Base-by-base conservation (phyloP, 37 sponge, comb jelly and placozoan genomes). In the Bolinopsis microptera region DNA sequence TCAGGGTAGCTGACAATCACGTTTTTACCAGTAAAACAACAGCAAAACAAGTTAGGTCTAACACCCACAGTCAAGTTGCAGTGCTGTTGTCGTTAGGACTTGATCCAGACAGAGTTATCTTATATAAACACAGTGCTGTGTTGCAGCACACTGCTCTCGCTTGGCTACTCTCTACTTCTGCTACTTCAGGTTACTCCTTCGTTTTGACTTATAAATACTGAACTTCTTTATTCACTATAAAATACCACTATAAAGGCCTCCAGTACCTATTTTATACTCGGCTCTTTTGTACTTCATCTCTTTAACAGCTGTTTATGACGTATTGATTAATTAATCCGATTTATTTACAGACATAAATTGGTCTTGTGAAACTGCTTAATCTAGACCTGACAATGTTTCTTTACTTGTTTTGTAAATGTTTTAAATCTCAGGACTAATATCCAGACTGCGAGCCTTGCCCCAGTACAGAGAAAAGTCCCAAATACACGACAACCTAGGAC, bases 91-190 rank as follows among this genome's bases (percentile, higher is more conserved):
- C 80, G 9, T 36, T 77, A 32, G 80, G 80, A 35, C 21, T 77
- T 21, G 37, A 77, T 34, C 33, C 21, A 9, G 32, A 35, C 33
- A 32, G 21, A 32, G 32, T 27, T 21, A 77, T 77, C 35, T 36
- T 77, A 18, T 77, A 77, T 32, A 77, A 77, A 34, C 80, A 77
- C 80, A 77, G 80, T 77, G 37, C 80, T 16, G 80, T 77, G 13
- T 32, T 32, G 21, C 80, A 77, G 36, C 80, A 77, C 80, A 77
- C 80, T 33, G 80, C 35, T 3, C 32, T 77, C 18, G 80, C 80
- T 35, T 77, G 80, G 80, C 80, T 77, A 34, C 32, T 77, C 27
- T 77, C 80, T 5, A 77, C 80, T 31, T 34, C 80, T 16, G 80
- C 80, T 3, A 77, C 80, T 1, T 77, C 80, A 77, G 80, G 80